Evolutionary conservation across 1,140 invertebrate species (phyloP), one percentile per base, ranked within the genome.

Genomic region (Cydia amplana): DNA sequence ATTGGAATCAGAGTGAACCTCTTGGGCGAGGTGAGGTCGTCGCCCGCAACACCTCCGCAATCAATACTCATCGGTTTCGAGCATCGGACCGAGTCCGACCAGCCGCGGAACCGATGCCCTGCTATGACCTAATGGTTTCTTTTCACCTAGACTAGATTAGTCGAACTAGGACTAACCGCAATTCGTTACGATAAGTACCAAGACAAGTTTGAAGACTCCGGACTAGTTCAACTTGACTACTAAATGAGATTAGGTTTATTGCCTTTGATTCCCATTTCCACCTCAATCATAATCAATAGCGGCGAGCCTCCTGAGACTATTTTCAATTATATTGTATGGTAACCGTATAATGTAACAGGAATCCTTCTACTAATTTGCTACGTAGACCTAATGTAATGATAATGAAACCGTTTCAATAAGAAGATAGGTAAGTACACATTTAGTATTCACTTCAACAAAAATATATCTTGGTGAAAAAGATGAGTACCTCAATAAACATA

Each of bases 31-130:
- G 55, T 60, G 76, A 82, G 86, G 83, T 82, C 85, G 80, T 83
- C 77, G 85, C 77, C 83, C 85, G 65, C 79, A 51, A 78, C 79
- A 84, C 81, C 82, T 82, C 80, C 51, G 82, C 82, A 87, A 87
- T 86, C 86, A 81, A 89, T 89, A 89, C 78, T 76, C 74, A 76
- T 70, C 67, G 70, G 67, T 76, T 76, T 78, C 75, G 72, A 76
- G 73, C 74, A 80, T 74, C 74, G 75, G 40, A 72, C 65, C 72
- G 77, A 78, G 72, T 73, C 55, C 55, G 72, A 65, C 55, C 55
- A 77, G 74, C 64, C 76, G 75, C 75, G 72, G 76, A 60, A 67
- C 75, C 78, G 75, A 79, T 77, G 73, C 76, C 78, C 80, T 77
- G n/a, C 14, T n/a, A 16, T 70, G 65, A 70, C 65, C 65, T 36